These are phyloP conservation scores for Champsocephalus esox DNA, from an alignment of 2,797 vertebrate species.

Conservation along the genomic window DNA sequence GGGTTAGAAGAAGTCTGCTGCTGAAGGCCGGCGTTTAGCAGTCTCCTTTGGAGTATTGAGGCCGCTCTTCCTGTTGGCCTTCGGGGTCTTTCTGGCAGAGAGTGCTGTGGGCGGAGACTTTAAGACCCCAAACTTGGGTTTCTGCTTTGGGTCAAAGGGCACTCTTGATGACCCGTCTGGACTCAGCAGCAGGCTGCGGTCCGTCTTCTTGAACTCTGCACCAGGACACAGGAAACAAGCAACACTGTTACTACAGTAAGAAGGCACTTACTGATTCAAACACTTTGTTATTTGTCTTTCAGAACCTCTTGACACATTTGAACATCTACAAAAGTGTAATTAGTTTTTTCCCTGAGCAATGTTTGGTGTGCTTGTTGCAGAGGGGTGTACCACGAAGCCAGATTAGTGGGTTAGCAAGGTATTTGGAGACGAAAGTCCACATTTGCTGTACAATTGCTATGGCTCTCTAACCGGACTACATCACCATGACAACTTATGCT, in stretches of 20 bases:
- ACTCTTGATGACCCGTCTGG: conserved; percentile 90
- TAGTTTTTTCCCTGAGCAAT: no score
- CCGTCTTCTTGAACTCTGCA: conserved; percentile 93
- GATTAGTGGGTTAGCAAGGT: no score
- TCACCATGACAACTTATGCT: no score
- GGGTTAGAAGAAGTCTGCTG: conserved; percentile 88
- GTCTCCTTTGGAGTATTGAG: neutral
- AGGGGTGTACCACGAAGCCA: no score
- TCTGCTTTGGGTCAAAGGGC: conserved; percentile 94
- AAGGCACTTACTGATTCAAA: neutral
- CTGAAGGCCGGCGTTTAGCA: conserved; percentile 74
- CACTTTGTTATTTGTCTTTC: neutral
- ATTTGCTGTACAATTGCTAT: no score
- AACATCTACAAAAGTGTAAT: neutral
- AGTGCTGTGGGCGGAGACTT: conserved; percentile 82
- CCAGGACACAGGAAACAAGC: neutral
- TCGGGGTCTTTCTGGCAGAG: conserved; percentile 54
- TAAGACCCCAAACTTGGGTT: conserved; percentile 90
- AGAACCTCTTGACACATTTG: neutral
- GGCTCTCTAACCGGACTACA: no score
- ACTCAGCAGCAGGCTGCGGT: conserved; percentile 92
- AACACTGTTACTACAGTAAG: neutral
- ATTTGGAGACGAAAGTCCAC: no score
- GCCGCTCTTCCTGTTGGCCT: conserved; percentile 17
- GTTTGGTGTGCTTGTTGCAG: no score